These are phyloP conservation scores for Eilema sororculum DNA, from an alignment of 2,888 invertebrate species.

Conservation along the genomic window DNA sequence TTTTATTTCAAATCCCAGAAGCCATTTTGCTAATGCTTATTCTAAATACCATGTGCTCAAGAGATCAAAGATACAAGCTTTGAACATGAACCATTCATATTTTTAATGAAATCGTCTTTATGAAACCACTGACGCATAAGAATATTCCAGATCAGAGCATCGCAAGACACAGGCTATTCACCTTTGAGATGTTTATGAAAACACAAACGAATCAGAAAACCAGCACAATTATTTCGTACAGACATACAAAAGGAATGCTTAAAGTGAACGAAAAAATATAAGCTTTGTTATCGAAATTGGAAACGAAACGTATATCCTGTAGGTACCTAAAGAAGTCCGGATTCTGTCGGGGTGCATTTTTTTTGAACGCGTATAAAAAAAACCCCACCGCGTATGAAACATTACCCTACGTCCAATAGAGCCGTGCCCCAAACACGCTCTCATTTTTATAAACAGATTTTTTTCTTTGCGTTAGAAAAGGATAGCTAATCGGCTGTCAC, in stretches of 20 bases:
- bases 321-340: conserved; percentile 80
- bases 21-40: conserved; percentile 23
- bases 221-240: conserved; percentile 76
- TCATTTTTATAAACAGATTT: conserved; percentile 85
- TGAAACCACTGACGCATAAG: conserved; percentile 63
- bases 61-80: conserved; percentile 54
- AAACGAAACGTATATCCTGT: conserved; percentile 77
- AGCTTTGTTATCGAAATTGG: conserved; percentile 86
- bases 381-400: conserved; percentile 83
- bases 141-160: conserved; percentile 63
- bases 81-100: conserved; percentile 61
- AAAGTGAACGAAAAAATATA: conserved; percentile 69
- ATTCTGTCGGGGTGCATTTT: conserved; percentile 79
- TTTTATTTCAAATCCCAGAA: conserved; percentile 5
- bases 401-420: conserved; percentile 81
- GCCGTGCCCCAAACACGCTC: conserved; percentile 76
- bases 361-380: conserved; percentile 79
- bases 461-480: conserved; percentile 76
- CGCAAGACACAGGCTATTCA: conserved; percentile 42
- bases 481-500: conserved; percentile 59
- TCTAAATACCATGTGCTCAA: conserved; percentile 41
- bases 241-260: conserved; percentile 67
- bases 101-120: conserved; percentile 63
- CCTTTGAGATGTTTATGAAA: conserved; percentile 66
- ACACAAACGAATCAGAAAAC: conserved; percentile 71